Evolutionary conservation across 2,113 vertebrate species (phyloP), one percentile per base, ranked within the genome.

Genomic region (Neoarius graeffei): DNA sequence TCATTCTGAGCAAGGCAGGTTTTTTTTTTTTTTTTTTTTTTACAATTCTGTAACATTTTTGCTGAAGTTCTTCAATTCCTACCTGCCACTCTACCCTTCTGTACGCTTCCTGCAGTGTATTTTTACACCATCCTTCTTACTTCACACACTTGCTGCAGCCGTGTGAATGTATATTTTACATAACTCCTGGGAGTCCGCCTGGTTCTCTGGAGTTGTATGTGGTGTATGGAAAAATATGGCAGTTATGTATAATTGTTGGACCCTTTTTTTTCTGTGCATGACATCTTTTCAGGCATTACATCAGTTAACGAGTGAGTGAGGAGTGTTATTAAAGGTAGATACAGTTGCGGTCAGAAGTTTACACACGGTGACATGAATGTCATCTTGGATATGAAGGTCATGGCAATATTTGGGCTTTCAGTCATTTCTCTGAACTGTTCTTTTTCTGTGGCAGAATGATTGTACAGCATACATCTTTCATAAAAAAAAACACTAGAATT

Each of bases 161-260:
- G 56, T 48, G 76, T 7, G 35, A 74, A 64, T 57, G 48, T 83
- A 81, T 81, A 48, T 76, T 48, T 85, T 71, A 79, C 64, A 56
- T 81, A 85, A 87, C 86, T 30, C 20, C 50, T 62, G 64, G 80
- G 48, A 59, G 35, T 14, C 80, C 92, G 92, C 90, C 82, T 93
- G 93, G 92, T 92, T 73, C 81, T 74, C n/a, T 30, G 79, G 27
- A 62, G 57, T 64, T 48, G 52, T 71, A 73, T 54, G 54, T 92
- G 90, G 93, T 92, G 92, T 92, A 88, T 91, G 89, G 88, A 93
- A 92, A 93, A 91, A 92, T 92, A 92, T 77, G 83, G 91, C 79
- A 83, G 67, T 69, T 85, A 91, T 92, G 92, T 92, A 93, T 94
- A 91, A 93, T 93, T 90, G 27, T 20, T 48, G 77, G 35, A 35